A percentile compares a stretch with the other conserved stretches of the same genome.
These are phyloP conservation scores for Hucho hucho DNA, from an alignment of 2,113 vertebrate species.

Conservation along the genomic window DNA sequence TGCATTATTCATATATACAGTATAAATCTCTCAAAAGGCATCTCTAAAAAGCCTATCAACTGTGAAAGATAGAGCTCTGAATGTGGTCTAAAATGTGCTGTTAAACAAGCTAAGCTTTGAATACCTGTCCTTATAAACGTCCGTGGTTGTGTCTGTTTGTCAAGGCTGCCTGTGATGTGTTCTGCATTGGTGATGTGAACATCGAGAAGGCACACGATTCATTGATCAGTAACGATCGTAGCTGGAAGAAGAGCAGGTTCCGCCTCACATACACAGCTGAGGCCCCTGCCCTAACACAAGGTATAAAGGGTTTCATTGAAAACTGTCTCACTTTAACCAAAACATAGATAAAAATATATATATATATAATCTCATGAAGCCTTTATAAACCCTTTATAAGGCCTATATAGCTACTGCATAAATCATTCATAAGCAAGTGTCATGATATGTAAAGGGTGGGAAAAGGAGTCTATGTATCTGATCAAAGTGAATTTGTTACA, in stretches of 20 bases:
- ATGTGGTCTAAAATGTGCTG: neutral
- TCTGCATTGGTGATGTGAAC: slow-evolving; percentile 97
- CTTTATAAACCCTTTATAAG: neutral
- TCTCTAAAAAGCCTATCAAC: too few species aligned
- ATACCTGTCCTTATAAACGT: neutral
- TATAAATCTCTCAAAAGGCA: too few species aligned
- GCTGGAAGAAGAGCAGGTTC: slow-evolving; percentile 98
- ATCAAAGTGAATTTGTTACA: too few species aligned
- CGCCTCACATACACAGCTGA: slow-evolving; percentile 87
- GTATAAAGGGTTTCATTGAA: slow-evolving; percentile 57
- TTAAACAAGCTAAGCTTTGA: neutral
- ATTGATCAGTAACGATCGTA: slow-evolving; percentile 94
- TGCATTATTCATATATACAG: too few species aligned
- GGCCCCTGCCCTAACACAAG: slow-evolving; percentile 88
- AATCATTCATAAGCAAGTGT: too few species aligned
- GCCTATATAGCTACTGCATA: neutral
- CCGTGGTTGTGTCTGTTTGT: neutral
- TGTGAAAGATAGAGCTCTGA: neutral
- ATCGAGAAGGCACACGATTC: slow-evolving; percentile 97
- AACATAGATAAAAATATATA: too few species aligned
- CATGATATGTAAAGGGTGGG: too few species aligned
- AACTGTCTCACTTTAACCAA: too few species aligned
- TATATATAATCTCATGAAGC: too few species aligned
- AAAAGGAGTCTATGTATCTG: too few species aligned
- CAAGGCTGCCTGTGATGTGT: slow-evolving; percentile 96